Evolutionary conservation across 2,888 invertebrate genomes (phyloP).

Genomic region (Morpho deidamia): DNA sequence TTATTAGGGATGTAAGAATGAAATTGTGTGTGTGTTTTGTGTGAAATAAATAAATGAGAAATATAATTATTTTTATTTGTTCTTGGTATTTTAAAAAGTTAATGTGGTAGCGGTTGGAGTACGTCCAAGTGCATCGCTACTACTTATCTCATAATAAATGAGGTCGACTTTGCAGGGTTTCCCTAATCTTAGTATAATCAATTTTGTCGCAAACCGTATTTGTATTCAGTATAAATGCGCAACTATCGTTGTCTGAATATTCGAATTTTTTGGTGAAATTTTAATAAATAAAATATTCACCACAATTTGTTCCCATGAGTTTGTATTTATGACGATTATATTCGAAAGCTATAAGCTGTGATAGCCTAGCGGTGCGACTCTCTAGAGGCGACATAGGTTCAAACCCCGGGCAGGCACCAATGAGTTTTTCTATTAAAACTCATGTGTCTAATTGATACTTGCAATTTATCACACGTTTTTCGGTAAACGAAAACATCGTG

Average conservation of each 20-base stretch:
- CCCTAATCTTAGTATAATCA: slow-evolving; percentile 26
- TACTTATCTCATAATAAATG: slow-evolving; percentile 39
- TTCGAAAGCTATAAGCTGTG: too few species aligned
- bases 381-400: too few species aligned
- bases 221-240: not conserved
- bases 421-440: too few species aligned
- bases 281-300: too few species aligned
- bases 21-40: slow-evolving; percentile 49
- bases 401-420: too few species aligned
- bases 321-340: too few species aligned
- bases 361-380: too few species aligned
- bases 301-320: too few species aligned
- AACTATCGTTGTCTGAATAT: not conserved
- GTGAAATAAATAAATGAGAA: slow-evolving; percentile 53
- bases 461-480: too few species aligned
- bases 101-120: slow-evolving; percentile 46
- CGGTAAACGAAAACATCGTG: too few species aligned
- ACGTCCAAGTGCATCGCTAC: slow-evolving; percentile 55
- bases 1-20: slow-evolving; percentile 60
- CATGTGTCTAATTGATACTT: too few species aligned
- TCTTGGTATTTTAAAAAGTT: slow-evolving; percentile 32
- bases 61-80: slow-evolving; percentile 18
- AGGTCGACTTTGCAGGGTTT: slow-evolving; percentile 32
- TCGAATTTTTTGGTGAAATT: too few species aligned
- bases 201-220: slow-evolving; percentile 14